Evolutionary conservation across 2,888 invertebrate species (phyloP).

Genomic region (Trypoxylon attenuatum): DNA sequence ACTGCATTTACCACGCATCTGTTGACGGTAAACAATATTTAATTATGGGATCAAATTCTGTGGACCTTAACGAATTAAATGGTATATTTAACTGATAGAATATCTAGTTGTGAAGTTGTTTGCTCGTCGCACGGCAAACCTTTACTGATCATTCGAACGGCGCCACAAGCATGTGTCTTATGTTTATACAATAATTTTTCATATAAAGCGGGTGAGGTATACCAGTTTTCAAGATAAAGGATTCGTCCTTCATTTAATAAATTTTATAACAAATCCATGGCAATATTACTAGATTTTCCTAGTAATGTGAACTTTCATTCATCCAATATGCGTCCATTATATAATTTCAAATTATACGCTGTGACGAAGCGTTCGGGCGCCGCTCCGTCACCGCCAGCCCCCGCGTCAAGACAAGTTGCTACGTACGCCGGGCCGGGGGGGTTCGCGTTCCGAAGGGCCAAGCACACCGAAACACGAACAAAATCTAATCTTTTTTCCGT

Average conservation of each 20-base stretch:
- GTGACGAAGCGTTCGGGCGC: too few species aligned
- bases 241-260: conserved; percentile 21
- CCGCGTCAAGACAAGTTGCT: too few species aligned
- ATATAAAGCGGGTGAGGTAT: conserved; percentile 23
- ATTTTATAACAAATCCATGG: conserved; percentile 15
- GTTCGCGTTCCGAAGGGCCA: too few species aligned
- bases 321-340: conserved; percentile 1
- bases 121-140: conserved; percentile 19
- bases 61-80: too few species aligned
- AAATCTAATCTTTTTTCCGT: too few species aligned
- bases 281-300: conserved; percentile 6
- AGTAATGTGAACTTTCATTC: neutral
- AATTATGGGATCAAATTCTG: conserved; percentile 15
- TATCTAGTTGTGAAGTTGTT: conserved; percentile 15
- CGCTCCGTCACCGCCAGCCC: too few species aligned
- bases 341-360: conserved; percentile 19
- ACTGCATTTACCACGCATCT: conserved; percentile 2
- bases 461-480: too few species aligned
- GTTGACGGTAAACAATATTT: too few species aligned
- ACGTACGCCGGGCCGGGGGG: too few species aligned
- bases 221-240: conserved; percentile 24
- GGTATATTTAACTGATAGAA: too few species aligned
- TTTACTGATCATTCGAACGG: conserved; percentile 18
- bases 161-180: conserved; percentile 21
- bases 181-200: conserved; percentile 7